Evolutionary conservation across 1,140 invertebrate genomes (phyloP).

Genomic region (Pteromalus puparum): DNA sequence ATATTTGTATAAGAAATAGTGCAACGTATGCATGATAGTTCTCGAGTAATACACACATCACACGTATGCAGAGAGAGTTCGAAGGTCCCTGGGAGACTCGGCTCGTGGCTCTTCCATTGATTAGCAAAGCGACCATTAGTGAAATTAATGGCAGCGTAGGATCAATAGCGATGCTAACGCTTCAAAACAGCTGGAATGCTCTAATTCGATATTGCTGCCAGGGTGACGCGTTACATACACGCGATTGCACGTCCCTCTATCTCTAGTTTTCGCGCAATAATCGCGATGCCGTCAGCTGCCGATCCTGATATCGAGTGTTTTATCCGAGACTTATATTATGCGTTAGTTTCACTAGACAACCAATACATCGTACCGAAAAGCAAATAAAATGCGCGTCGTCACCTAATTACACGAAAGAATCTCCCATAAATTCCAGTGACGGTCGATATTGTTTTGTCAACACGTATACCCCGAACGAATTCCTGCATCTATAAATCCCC

Average conservation of each 20-base stretch:
- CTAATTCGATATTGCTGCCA: constrained; percentile 43
- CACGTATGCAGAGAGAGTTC: constrained; percentile 53
- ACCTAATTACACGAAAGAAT: constrained; percentile 15
- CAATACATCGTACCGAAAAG: no score
- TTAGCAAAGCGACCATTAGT: constrained; percentile 70
- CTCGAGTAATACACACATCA: constrained; percentile 30
- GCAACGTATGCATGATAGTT: constrained; percentile 21
- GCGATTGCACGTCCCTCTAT: no score
- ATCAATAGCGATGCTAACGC: constrained; percentile 58
- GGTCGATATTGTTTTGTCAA: constrained; percentile 8
- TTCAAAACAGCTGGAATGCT: constrained; percentile 50
- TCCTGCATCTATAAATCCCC: constrained; percentile 2
- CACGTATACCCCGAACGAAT: background rate
- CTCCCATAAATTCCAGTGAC: background rate
- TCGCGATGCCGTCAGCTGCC: constrained; percentile 38
- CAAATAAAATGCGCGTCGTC: background rate
- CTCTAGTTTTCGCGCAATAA: constrained; percentile 29
- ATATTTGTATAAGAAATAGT: background rate
- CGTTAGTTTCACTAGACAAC: no score
- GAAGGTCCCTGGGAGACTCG: constrained; percentile 44
- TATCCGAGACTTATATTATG: no score
- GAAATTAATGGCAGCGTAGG: constrained; percentile 68
- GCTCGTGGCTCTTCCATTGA: constrained; percentile 68
- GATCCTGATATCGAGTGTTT: constrained; percentile 41
- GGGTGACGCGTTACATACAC: background rate